Base-by-base conservation (phyloP, 2,797 vertebrate species). In the Spea hammondii region DNA sequence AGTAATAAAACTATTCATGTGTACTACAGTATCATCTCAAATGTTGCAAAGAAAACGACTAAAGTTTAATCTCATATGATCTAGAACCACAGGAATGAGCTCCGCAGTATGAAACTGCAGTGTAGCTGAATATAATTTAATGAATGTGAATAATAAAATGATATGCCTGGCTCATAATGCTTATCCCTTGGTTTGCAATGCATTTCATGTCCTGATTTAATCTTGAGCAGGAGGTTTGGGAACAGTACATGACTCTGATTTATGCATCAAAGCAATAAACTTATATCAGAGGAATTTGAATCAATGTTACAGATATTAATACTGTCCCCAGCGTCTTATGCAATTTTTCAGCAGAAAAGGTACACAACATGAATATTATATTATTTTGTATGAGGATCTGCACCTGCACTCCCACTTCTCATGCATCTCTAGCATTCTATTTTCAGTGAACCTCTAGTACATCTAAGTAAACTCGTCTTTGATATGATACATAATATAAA, bases 401-500 rank as follows among this genome's bases (percentile, higher is more conserved):
- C 59, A 50, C 14, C 47, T 17, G 59, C 7, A 32, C n/a, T 49
- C 45, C 44, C 54, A 55, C 53, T 55, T 69, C n/a, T 74, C 12
- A 17, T 6, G 32, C 44, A 14, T 74, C 49, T 64, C 8, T 13
- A 8, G 17, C 57, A 48, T 48, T 9, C 45, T 53, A 9, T 7
- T 32, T 45, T n/a, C 11, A 74, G 57, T 48, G 62, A 74, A 70
- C 13, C 12, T 67, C 62, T 64, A 17, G n/a, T 50, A 55, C 55
- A 70, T 50, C 64, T 68, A 68, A 67, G 46, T 44, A 76, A 76
- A 76, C 12, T 5, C 53, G 60, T 57, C 49, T 45, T 11, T 70
- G 65, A 10, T 55, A 75, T 12, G 50, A 71, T 66, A 55, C 78
- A 79, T 79, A 64, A 69, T 55, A 70, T 67, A 72, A 66, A 50